Evolutionary conservation across 2,888 invertebrate species (phyloP), one percentile per base, ranked within the genome.

Genomic region (Lamellibrachia columna): DNA sequence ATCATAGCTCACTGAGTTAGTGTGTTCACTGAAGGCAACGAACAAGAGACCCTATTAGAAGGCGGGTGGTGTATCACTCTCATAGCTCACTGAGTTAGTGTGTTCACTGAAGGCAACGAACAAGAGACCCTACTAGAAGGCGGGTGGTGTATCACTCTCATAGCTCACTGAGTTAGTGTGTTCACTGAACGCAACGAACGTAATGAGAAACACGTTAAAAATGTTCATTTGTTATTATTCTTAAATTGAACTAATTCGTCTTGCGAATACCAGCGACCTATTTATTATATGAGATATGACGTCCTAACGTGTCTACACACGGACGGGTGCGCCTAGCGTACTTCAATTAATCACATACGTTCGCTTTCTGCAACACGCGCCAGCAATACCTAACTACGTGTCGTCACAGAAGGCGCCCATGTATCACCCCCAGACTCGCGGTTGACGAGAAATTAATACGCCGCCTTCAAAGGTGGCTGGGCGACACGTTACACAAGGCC

Each of bases 371-470:
- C 22, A 75, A 75, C 75, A 75, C 75, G 75, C 75, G 75, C 22
- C 75, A 22, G 22, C 75, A 22, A 75, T 75, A 75, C 75, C 75
- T 75, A 75, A 75, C 15, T 75, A 75, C 75, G 75, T 75, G 75
- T 75, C 75, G 22, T 22, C 75, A 15, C 75, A 75, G 75, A 75
- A 75, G 22, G 22, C 22, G 22, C 22, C 75, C 75, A 75, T 75
- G 75, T 75, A 75, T 75, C 75, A 75, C 15, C 75, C 22, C 75
- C 75, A 22, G 22, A 22, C 75, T 15, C 75, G 75, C 75, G 75
- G 15, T 75, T 75, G 75, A 75, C 75, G 75, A 75, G 75, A 75
- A 75, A 75, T 75, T 75, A 75, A 75, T 75, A 75, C 75, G 75
- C 75, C 75, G 15, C 15, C 75, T 75, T 75, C 75, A 75, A 75